Base-by-base conservation (phyloP, 2,888 invertebrate genomes). In the Abrostola tripartita region DNA sequence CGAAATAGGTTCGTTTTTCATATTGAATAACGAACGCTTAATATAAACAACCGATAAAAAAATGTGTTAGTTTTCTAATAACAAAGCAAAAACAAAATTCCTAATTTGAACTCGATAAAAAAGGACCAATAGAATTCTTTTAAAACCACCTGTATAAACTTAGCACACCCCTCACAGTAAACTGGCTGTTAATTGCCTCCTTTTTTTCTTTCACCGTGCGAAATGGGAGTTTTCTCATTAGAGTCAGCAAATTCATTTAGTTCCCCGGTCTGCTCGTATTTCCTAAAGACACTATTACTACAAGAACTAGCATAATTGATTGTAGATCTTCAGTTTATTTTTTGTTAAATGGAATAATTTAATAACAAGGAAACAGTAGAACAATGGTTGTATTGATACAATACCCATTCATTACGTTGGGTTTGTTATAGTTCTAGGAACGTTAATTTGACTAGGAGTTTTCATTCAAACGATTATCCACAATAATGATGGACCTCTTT, bases 141-240 rank as follows among this genome's bases (percentile, higher is more conserved):
- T 36, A 12, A 52, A 51, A 56, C 41, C 12, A 59, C 12, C 42
- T 12, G 55, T 49, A 37, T 59, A 75, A 77, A 71, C 56, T 71
- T 58, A 52, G 61, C 65, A 52, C 61, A 65, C 68, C 62, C 76
- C 55, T 66, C 49, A 62, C 52, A 58, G 60, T 42, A 76, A 84
- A 82, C 79, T 81, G 74, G 74, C 63, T 65, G 85, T 77, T 89
- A 88, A 89, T 89, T 87, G 85, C 82, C 77, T 65, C 68, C 74
- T 60, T 79, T 84, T 88, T 87, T 85, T 82, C 79, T 67, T 71
- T 75, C 74, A 73, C 79, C 65, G 68, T 75, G 71, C 81, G 80
- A 87, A 90, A 88, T 88, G 79, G 81, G 88, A 90, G 83, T 91
- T 91, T 91, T 90, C 91, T 89, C 89, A 88, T 90, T 90, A 91